Evolutionary conservation across 2,113 vertebrate species (phyloP), one percentile per base, ranked within the genome.

Genomic region (Ancistrus triradiatus): DNA sequence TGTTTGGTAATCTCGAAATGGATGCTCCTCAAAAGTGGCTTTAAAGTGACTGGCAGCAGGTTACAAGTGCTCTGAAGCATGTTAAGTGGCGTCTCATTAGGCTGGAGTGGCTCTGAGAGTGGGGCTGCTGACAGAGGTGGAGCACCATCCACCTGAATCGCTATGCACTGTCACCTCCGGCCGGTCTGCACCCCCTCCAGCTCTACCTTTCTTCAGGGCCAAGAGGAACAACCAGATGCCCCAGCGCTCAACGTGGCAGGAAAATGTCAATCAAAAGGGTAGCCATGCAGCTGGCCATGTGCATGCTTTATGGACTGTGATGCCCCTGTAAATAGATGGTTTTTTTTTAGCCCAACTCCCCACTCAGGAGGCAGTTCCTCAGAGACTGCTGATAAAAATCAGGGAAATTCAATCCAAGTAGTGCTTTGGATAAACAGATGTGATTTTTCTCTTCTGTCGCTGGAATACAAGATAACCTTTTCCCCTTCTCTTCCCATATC

Each of bases 231-330:
- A 59, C 31, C 62, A 59, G 60, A 62, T 55, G 67, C 69, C 80
- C 75, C 76, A 61, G 68, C 59, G 78, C 68, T 77, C 81, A 78
- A 57, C 72, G 78, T 81, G 69, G 78, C 81, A 87, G 80, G 80
- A 86, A 85, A 81, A 80, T 85, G 86, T 88, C 86, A 84, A 80
- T 88, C 85, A 86, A 74, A 77, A 66, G 70, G 74, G 69, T 76
- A 82, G 59, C 72, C 80, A 79, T 69, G 81, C 83, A 83, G 72
- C 63, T 71, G 71, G 66, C 56, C 49, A 60, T 59, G 67, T 57
- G 56, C 68, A 78, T n/a, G 48, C 44, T 58, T 48, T 49, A 18
- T 38, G 15, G 63, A 81, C 59, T 69, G 46, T 57, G 43, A 69
- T 72, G 59, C 51, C 68, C 43, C 49, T 56, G 48, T 69, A 81